Evolutionary conservation across 2,113 vertebrate genomes (phyloP).

Genomic region (Stegostoma tigrinum): DNA sequence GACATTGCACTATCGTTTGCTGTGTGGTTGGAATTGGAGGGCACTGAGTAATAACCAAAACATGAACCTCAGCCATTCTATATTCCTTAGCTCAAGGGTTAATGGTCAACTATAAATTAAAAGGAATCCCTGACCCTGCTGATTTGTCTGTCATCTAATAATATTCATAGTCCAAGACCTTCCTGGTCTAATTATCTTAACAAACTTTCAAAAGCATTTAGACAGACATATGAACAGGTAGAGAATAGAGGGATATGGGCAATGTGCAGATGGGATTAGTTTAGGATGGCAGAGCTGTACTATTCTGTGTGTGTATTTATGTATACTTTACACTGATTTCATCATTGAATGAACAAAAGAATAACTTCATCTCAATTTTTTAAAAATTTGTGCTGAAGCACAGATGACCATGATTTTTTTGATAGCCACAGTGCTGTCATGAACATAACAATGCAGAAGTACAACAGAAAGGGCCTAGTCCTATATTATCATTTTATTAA

Average conservation of each 20-base stretch:
- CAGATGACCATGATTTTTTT: neutral
- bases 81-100: neutral
- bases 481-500: neutral
- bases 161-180: neutral
- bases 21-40: neutral
- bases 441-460: neutral
- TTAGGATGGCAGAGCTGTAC: too few relatives aligned
- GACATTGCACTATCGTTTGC: neutral
- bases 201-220: too few relatives aligned
- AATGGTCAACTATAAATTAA: neutral
- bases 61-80: neutral
- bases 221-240: too few relatives aligned
- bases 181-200: neutral
- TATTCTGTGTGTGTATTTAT: too few relatives aligned
- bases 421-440: neutral
- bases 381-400: neutral
- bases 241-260: too few relatives aligned
- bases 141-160: neutral
- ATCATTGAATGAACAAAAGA: neutral
- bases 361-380: neutral
- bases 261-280: too few relatives aligned
- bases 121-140: neutral
- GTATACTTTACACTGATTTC: neutral
- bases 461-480: neutral
- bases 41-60: neutral